Conservation (phyloP, 2,113 vertebrate genomes). For the Aptenodytes patagonicus region DNA sequence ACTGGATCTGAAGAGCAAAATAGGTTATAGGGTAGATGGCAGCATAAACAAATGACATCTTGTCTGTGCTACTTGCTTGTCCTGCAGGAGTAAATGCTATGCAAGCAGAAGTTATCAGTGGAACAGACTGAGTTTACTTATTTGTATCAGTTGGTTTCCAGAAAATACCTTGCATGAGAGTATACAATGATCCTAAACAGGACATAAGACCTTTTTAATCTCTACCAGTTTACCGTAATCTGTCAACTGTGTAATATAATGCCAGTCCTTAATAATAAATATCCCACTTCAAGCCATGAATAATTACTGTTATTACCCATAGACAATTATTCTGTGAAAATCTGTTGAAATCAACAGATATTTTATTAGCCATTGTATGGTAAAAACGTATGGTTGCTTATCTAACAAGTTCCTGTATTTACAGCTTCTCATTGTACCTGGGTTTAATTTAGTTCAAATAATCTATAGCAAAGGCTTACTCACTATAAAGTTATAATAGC, state of each 20-base stretch:
- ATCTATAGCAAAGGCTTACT: constrained; percentile 32
- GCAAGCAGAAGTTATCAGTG: neutral
- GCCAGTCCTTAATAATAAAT: neutral
- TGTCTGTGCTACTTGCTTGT: neutral
- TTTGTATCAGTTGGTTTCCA: neutral
- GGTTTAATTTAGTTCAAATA: constrained; percentile 42
- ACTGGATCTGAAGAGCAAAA: neutral
- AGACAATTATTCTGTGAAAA: neutral
- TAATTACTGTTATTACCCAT: neutral
- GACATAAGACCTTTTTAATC: neutral
- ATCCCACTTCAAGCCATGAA: neutral
- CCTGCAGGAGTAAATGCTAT: neutral
- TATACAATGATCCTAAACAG: neutral
- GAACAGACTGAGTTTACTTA: neutral
- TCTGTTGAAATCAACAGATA: neutral
- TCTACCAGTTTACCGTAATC: neutral
- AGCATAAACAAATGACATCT: neutral
- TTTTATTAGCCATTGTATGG: neutral
- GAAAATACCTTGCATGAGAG: neutral
- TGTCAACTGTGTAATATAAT: neutral
- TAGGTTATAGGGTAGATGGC: neutral
- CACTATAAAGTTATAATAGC: neutral
- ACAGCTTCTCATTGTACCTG: constrained; percentile 31
- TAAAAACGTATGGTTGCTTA: neutral
- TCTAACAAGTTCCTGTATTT: constrained; percentile 21